Base-by-base conservation (phyloP, 35 echinoderm and acorn worm species). In the Stichopus chloronotus region DNA sequence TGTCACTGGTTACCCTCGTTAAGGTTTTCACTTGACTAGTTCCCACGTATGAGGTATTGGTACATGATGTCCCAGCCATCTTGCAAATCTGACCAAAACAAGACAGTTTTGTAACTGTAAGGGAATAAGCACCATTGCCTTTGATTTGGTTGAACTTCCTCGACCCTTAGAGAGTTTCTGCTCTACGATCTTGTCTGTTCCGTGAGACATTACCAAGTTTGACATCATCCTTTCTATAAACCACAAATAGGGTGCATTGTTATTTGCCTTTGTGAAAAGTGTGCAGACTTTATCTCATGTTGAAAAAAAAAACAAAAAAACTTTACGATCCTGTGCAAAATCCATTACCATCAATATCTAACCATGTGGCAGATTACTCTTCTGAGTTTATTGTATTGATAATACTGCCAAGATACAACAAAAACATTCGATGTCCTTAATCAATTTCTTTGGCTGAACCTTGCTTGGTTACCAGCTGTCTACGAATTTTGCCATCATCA, bases 341-440 rank as follows among this genome's bases (percentile, higher is more conserved):
- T 92, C 91, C 91, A 92, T 92, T 3, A 92, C 79, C 91, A 92
- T 92, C 21, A 92, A 83, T 20, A 59, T 76, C 91, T 78, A 92
- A 20, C 72, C 72, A 57, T 25, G n/a, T 80, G 91, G 78, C 20
- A 92, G 20, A 63, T 88, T 88, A 69, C 71, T 63, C 87, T 88
- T 88, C 56, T n/a, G n/a, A 88, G 58, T 69, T 88, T n/a, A 20
- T 88, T 88, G 14, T 88, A 72, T 19, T 88, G 59, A 72, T 88
- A 88, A 69, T 88, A 88, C 5, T 88, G 87, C 63, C 87, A 88
- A n/a, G 58, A 72, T 8, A 60, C 87, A 22, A 53, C 87, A 69
- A 88, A 88, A 63, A 88, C 59, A 83, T 83, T 57, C 54, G 0
- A 83, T 83, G 43, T 83, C 30, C 79, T 83, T 83, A 55, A 83